phyloP scores from a whole-genome alignment of 2,113 vertebrate genomes.

The Butastur rufipennis region DNA sequence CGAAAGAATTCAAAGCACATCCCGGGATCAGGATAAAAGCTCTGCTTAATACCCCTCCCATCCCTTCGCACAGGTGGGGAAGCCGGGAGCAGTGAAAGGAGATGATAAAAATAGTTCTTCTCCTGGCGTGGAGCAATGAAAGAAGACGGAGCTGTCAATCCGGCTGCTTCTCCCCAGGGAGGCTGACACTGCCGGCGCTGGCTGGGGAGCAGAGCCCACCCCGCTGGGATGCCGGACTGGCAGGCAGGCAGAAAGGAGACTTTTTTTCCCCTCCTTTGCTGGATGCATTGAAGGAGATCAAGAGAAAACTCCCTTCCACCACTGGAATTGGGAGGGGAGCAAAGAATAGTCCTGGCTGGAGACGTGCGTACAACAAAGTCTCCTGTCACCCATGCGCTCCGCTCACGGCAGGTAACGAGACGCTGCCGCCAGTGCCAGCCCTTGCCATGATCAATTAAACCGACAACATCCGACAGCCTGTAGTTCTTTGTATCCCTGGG shows the following conservation, averaged over 20 bases:
- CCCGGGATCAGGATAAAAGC: rapidly evolving
- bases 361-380: rapidly evolving
- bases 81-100: neutral
- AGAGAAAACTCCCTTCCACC: neutral
- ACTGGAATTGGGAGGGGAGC: neutral
- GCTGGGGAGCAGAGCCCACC: neutral
- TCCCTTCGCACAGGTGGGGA: neutral
- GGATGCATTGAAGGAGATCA: neutral
- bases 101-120: neutral
- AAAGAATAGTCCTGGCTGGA: neutral
- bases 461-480: neutral
- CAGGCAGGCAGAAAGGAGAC: neutral
- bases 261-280: rapidly evolving
- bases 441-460: neutral
- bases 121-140: rapidly evolving
- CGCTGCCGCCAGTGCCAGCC: neutral
- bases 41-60: neutral
- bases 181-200: neutral
- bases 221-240: neutral
- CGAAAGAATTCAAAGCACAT: rapidly evolving
- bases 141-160: neutral
- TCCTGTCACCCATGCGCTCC: neutral
- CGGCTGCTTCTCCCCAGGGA: neutral
- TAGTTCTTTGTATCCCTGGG: rapidly evolving
- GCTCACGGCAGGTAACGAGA: neutral